Conservation (phyloP, 2,888 invertebrate genomes). For the Strigamia maritima region DNA sequence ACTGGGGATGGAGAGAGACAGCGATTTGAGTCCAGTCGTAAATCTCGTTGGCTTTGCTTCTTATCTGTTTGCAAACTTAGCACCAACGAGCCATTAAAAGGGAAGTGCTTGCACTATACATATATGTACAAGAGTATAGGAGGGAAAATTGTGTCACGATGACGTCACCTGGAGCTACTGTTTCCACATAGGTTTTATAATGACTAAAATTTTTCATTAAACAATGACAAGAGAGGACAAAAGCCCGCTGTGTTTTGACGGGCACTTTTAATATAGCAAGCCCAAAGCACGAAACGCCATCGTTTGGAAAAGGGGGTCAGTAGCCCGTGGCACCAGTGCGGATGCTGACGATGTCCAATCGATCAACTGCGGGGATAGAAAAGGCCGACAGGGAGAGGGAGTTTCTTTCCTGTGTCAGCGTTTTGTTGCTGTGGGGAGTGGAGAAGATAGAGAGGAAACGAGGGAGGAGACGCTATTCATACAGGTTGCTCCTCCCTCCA, state of each 20-base stretch:
- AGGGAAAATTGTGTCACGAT: too few species aligned
- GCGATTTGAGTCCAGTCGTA: neutral
- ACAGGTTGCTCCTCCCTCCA: neutral
- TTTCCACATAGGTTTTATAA: too few species aligned
- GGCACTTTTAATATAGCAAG: neutral
- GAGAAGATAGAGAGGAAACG: neutral
- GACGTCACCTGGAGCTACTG: neutral
- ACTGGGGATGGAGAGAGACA: neutral
- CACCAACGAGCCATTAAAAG: neutral
- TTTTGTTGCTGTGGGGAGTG: neutral
- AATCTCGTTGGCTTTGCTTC: slow-evolving; percentile 4
- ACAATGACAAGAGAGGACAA: neutral
- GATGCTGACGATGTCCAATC: slow-evolving; percentile 4
- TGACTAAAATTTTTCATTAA: neutral
- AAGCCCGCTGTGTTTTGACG: neutral
- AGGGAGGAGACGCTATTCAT: neutral
- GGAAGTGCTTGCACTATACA: neutral
- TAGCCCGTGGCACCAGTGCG: neutral
- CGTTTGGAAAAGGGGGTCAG: neutral
- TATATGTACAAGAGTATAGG: too few species aligned
- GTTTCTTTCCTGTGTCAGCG: neutral
- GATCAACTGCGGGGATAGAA: neutral
- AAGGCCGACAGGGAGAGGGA: neutral
- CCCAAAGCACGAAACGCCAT: neutral
- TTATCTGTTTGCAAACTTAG: slow-evolving; percentile 4